Evolutionary conservation across 2,888 invertebrate genomes (phyloP), one percentile per base, ranked within the genome.

Genomic region (Pharmacophagus antenor): DNA sequence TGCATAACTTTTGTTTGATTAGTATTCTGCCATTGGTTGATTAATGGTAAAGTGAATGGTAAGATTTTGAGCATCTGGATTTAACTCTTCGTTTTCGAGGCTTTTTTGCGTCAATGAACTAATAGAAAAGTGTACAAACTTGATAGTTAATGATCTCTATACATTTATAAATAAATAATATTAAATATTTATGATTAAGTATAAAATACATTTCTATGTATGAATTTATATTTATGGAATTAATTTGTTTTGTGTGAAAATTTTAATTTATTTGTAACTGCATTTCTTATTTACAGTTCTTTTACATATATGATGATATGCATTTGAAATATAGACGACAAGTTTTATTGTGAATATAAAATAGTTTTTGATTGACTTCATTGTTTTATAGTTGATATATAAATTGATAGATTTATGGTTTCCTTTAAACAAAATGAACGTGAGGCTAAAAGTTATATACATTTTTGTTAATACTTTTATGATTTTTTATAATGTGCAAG

Each of bases 291-390:
- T 1, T 2, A 37, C n/a, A n/a, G n/a, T n/a, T n/a, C n/a, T n/a
- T n/a, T n/a, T n/a, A n/a, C n/a, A n/a, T n/a, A n/a, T n/a, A n/a
- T 6, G 15, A 58, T 57, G 51, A 51, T 46, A 57, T n/a, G 18
- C 2, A 31, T 46, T 46, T 51, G 46, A 57, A 57, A 51, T 18
- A 27, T 5, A 20, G 27, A 37, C 25, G 25, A 41, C 22, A 23
- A 17, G 10, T 8, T 57, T 51, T 27, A 50, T 57, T 56, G 21
- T 17, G 2, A 47, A n/a, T n/a, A n/a, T 56, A 17, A 37, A 15
- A 8, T 37, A 22, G 22, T 12, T 48, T 48, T 50, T 42, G 25
- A 51, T 58, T 17, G 31, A 22, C 31, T 47, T 52, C 12, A 21
- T 18, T 15, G 41, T 23, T 52, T 51, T 31, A 31, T 44, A 23